Base-by-base conservation (phyloP, 2,888 invertebrate genomes). In the Phengaris arion region DNA sequence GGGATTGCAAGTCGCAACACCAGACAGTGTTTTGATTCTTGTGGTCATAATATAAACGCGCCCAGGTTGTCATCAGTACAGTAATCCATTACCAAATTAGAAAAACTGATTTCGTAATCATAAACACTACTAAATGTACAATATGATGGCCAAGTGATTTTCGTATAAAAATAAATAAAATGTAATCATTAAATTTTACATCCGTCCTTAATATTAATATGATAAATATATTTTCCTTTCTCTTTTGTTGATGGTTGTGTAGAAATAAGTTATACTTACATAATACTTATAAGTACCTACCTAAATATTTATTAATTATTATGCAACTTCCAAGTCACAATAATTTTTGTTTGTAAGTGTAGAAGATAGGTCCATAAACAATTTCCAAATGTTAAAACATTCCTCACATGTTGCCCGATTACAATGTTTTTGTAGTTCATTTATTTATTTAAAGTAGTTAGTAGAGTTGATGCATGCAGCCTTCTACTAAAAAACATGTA, bases 241-340 rank as follows among this genome's bases (percentile, higher is more conserved):
- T 64, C 35, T 64, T 59, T 59, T 22, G 59, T 59, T 59, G 59
- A 64, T 64, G 35, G 64, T 64, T 64, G 64, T 45, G 35, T 64
- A 64, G 35, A 64, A 52, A 64, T 64, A 64, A 64, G 64, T 35
- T 64, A 45, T 35, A 64, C 22, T 1, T 22, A 22, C 12, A 35
- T 64, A 35, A 64, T 13, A 64, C 35, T 64, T 45, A n/a, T 55
- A n/a, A n/a, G n/a, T n/a, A n/a, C n/a, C n/a, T n/a, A 15, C 15
- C 9, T 59, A 59, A 64, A 45, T 64, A 12, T 10, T 13, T 12
- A 64, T 13, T 12, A 64, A 45, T 64, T 45, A 64, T 64, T 64
- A 64, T 64, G 13, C 12, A 6, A 64, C 35, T 45, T 64, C 59
- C 22, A 64, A 22, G 5, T 59, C 35, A 35, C 22, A 64, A 12